Conservation (phyloP, 2,888 invertebrate genomes). For the Tupiocoris notatus region DNA sequence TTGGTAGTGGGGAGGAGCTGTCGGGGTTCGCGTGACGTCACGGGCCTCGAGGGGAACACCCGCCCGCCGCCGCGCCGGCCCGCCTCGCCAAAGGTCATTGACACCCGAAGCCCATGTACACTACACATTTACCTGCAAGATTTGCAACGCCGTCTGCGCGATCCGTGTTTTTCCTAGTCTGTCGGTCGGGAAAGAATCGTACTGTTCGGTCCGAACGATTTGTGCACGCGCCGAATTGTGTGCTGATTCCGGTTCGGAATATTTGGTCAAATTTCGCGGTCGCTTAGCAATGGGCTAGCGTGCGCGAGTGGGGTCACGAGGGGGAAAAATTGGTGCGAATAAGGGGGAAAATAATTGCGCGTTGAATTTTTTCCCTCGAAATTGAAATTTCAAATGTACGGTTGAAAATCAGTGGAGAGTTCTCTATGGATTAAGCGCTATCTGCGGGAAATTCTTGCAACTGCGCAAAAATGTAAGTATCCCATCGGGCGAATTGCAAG, state of each 20-base stretch:
- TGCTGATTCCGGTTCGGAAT: no score
- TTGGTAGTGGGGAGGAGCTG: not conserved
- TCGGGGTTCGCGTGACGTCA: constrained; percentile 34
- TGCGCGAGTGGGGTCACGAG: no score
- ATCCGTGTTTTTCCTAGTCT: not conserved
- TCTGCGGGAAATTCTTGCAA: no score
- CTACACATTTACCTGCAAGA: constrained; percentile 44
- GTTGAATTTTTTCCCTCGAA: no score
- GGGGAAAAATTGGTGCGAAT: no score
- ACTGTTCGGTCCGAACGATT: not conserved
- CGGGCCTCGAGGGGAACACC: not conserved
- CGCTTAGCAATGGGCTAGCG: no score
- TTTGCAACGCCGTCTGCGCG: constrained; percentile 24
- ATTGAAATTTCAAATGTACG: no score
- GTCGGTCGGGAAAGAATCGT: not conserved
- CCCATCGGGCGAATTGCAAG: no score
- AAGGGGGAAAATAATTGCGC: no score
- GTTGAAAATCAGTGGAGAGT: no score
- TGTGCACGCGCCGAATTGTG: not conserved
- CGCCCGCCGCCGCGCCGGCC: constrained; percentile 25
- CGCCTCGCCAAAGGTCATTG: constrained; percentile 42
- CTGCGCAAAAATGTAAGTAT: constrained; percentile 30
- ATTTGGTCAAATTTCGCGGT: no score
- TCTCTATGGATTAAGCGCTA: no score
- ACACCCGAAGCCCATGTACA: constrained; percentile 43